Base-by-base conservation (phyloP, 2,797 vertebrate species). In the Phrynocephalus vlangalii region DNA sequence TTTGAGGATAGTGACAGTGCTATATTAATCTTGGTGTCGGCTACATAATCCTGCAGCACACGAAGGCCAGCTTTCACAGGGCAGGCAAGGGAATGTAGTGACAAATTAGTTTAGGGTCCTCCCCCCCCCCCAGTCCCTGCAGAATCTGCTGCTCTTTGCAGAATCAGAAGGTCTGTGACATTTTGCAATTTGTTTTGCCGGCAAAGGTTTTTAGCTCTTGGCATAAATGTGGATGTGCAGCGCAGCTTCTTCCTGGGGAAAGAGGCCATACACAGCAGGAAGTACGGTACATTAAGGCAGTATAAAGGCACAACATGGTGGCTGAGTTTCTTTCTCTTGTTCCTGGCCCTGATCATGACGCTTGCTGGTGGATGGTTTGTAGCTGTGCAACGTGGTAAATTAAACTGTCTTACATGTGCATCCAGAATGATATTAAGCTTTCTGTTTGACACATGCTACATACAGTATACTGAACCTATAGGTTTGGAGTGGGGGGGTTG, bases 111-210 rank as follows among this genome's bases (percentile, higher is more conserved):
- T 84, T 77, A 84, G 70, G 76, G 33, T 72, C 84, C 56, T 0
- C 10, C 52, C 52, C 9, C 52, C 15, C 3, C 38, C 38, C 38
- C 38, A 5, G 1, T 33, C 87, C 60, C 60, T 83, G 73, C 48
- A 75, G 79, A 90, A 83, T 85, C 73, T 87, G 48, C 44, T 83
- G n/a, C 11, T 85, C 1, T 78, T 91, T 92, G 86, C 72, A 48
- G 73, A 77, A 87, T 84, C 84, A 2, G 33, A 86, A 63, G 71
- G 60, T 78, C 7, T 0, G 9, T 0, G 0, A 26, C 80, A 72
- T 44, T 86, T 88, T 91, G 28, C 22, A 33, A 30, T 85, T 87
- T 28, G 33, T 52, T 85, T 81, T 72, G 75, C 56, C 80, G 52
- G 84, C 63, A 68, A 68, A 71, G n/a, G 66, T 18, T 66, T 11